Base-by-base conservation (phyloP, 2,888 invertebrate species). In the Protula sp. region DNA sequence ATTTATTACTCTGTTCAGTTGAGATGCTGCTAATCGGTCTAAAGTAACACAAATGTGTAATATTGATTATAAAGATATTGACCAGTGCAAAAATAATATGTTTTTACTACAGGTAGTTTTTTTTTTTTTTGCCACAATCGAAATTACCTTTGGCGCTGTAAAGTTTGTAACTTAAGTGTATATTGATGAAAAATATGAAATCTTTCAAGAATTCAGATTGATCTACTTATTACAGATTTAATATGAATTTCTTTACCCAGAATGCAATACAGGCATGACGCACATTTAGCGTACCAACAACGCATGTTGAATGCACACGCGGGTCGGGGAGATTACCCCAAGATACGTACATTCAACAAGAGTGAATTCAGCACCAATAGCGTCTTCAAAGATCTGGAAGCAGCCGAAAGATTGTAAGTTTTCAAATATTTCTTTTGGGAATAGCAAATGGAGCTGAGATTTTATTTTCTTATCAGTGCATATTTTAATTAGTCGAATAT, bases 391-490 rank as follows among this genome's bases (percentile, higher is more conserved):
- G 81, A 81, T 65, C 68, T 81, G 30, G 77, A 79, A 58, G 77
- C 79, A 53, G 81, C 81, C 27, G 77, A 78, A 62, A 74, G 67
- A 66, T 68, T 80, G 80, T 80, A 71, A 71, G 77, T 75, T 3
- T 26, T 52, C n/a, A 24, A 5, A 9, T 51, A 22, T 24, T 52
- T n/a, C n/a, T n/a, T n/a, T n/a, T n/a, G n/a, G n/a, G n/a, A n/a
- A n/a, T n/a, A n/a, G n/a, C n/a, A 24, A 14, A 24, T 22, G 14
- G 26, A 9, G 19, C 19, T 14, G 19, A 5, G 14, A 22, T 14
- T 22, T 22, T 24, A 51, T 19, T 14, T 27, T 22, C 50, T 22
- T 24, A 22, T 50, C 1, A 9, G 28, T 50, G 9, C 9, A 19
- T 50, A 9, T 26, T 19, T 48, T 48, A 9, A 26, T 2, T 22